Evolutionary conservation across 1,140 invertebrate species (phyloP).

Genomic region (Zaprionus ornatus): DNA sequence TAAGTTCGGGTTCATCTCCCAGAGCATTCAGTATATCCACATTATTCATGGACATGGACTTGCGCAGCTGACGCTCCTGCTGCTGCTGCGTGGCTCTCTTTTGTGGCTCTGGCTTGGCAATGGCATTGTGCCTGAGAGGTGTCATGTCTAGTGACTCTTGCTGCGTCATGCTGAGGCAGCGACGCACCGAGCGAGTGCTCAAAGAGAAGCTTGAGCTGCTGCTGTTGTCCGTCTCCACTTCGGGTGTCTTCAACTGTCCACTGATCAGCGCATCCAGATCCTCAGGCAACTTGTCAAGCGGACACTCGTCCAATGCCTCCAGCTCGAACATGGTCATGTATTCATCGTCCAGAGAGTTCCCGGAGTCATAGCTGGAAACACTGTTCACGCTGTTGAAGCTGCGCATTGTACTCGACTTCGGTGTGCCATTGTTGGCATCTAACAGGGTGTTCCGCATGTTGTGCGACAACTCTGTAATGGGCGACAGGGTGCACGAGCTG

Average conservation of each 20-base stretch:
- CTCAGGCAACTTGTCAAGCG: conserved; percentile 64
- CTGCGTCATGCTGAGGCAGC: conserved; percentile 75
- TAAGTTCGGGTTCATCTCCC: conserved; percentile 87
- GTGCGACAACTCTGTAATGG: conserved; percentile 62
- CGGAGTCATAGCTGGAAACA: conserved; percentile 85
- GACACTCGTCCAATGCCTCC: conserved; percentile 68
- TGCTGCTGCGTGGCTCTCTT: neutral
- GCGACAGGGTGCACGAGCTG: conserved; percentile 40
- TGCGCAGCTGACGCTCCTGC: conserved; percentile 26
- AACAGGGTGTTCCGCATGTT: conserved; percentile 47
- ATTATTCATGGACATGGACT: conserved; percentile 70
- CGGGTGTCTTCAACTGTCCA: conserved; percentile 34
- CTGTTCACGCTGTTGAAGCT: conserved; percentile 73
- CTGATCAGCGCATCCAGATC: conserved; percentile 81
- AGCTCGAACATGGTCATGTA: conserved; percentile 88
- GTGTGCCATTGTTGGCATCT: conserved; percentile 41
- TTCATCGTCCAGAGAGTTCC: conserved; percentile 86
- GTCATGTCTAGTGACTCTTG: conserved; percentile 32
- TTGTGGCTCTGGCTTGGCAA: neutral
- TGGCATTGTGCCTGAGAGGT: neutral
- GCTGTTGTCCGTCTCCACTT: conserved; percentile 19
- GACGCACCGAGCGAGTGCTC: conserved; percentile 66
- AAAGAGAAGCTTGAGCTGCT: neutral
- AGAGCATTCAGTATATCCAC: conserved; percentile 67
- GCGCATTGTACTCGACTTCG: conserved; percentile 52